phyloP scores from a whole-genome alignment of 2,113 vertebrate species.

The Notothenia coriiceps region DNA sequence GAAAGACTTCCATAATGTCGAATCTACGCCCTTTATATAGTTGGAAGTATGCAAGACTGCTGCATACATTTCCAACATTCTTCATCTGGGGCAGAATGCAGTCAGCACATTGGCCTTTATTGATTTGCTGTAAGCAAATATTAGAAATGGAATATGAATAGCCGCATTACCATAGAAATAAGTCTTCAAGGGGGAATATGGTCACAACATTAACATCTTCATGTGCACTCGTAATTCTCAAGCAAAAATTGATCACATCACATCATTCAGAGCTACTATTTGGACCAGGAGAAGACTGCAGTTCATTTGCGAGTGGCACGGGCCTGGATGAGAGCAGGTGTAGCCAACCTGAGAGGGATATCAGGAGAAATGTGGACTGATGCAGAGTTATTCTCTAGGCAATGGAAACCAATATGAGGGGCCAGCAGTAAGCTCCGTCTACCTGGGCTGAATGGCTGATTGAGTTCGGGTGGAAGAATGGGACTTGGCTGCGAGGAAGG shows the following conservation, averaged over 20 bases:
- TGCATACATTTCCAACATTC: slow-evolving; percentile 15
- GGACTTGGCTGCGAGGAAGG: slow-evolving; percentile 62
- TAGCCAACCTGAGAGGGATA: slow-evolving; percentile 62
- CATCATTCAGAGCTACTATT: slow-evolving; percentile 47
- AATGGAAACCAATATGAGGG: slow-evolving; percentile 75
- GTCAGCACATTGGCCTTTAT: slow-evolving; percentile 39
- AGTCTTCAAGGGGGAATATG: slow-evolving; percentile 37
- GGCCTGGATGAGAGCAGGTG: slow-evolving; percentile 61
- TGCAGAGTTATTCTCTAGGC: slow-evolving; percentile 77
- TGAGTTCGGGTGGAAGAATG: slow-evolving; percentile 67
- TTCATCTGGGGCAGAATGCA: slow-evolving; percentile 27
- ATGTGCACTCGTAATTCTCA: slow-evolving; percentile 40
- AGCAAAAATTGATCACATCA: slow-evolving; percentile 60
- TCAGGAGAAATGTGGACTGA: slow-evolving; percentile 75
- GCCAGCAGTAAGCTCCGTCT: slow-evolving; percentile 67
- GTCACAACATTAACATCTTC: slow-evolving; percentile 57
- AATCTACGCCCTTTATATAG: slow-evolving; percentile 5
- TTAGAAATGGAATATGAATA: slow-evolving; percentile 65
- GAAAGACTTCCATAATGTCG: not conserved
- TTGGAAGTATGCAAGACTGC: not conserved
- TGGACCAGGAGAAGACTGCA: slow-evolving; percentile 45
- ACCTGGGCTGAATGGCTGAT: slow-evolving; percentile 71
- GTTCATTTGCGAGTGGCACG: slow-evolving; percentile 59
- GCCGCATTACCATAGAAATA: slow-evolving; percentile 78
- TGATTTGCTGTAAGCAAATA: slow-evolving; percentile 64